These are phyloP conservation scores for Camelus bactrianus DNA, from an alignment of 2,113 vertebrate species.

Conservation along the genomic window DNA sequence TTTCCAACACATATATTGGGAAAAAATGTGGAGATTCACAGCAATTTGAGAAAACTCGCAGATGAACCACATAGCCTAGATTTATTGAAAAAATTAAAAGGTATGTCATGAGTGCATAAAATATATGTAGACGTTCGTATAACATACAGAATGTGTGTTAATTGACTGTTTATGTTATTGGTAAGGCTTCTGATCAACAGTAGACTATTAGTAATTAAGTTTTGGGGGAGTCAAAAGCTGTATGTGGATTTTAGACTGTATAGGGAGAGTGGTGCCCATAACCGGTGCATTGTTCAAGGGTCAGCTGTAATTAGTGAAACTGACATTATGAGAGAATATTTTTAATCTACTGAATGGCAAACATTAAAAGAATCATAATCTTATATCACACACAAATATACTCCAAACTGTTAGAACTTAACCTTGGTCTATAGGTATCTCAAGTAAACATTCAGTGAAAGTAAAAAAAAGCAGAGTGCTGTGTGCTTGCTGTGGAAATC, in stretches of 20 bases:
- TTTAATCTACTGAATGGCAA: not conserved
- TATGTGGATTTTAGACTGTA: not conserved
- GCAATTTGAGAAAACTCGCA: rapidly evolving
- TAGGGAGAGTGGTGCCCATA: not conserved
- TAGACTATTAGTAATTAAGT: not conserved
- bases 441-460: not conserved
- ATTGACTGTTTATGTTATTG: not conserved
- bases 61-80: not conserved
- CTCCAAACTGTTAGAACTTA: not conserved
- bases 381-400: not conserved
- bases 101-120: not conserved
- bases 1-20: not conserved
- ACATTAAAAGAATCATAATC: slow-evolving; percentile 2
- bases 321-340: slow-evolving; percentile 10
- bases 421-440: not conserved
- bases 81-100: not conserved
- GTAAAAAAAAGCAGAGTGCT: not conserved
- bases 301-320: not conserved
- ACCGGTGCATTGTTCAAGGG: not conserved
- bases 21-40: not conserved
- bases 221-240: not conserved
- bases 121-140: not conserved
- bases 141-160: not conserved
- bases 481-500: not conserved
- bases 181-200: not conserved